Conservation (phyloP, 2,113 vertebrate genomes). For the Dipodomys ordii region DNA sequence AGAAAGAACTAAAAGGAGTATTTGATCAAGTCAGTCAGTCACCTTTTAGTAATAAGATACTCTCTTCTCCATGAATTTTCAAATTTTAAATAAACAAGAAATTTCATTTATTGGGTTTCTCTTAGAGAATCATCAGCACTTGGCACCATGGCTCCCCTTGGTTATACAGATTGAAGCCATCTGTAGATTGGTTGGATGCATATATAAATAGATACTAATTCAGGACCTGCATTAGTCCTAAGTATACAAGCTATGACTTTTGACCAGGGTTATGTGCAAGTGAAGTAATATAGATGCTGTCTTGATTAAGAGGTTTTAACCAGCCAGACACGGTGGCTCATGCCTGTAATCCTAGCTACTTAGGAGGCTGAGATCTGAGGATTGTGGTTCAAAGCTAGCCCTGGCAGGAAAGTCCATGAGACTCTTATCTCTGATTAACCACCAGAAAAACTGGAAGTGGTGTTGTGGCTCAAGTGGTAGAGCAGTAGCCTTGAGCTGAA, state of each 20-base stretch:
- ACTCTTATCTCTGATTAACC: too few species aligned
- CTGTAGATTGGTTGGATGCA: not conserved
- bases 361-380: too few species aligned
- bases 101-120: constrained; percentile 12
- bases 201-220: constrained; percentile 18
- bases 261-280: constrained; percentile 31
- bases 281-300: not conserved
- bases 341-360: too few species aligned
- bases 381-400: too few species aligned
- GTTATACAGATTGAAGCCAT: constrained; percentile 1
- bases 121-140: not conserved
- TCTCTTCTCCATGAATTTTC: constrained; percentile 37
- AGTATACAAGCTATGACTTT: constrained; percentile 48
- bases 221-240: constrained; percentile 12
- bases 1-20: not conserved
- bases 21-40: constrained; percentile 14
- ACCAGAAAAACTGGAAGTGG: too few species aligned
- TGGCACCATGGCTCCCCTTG: not conserved
- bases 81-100: not conserved
- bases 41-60: constrained; percentile 6
- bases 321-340: not conserved
- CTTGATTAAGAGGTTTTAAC: constrained; percentile 34
- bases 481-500: too few species aligned
- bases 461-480: too few species aligned
- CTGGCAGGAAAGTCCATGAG: too few species aligned